Base-by-base conservation (phyloP, 2,888 invertebrate species). In the Ectropis crepuscularia region DNA sequence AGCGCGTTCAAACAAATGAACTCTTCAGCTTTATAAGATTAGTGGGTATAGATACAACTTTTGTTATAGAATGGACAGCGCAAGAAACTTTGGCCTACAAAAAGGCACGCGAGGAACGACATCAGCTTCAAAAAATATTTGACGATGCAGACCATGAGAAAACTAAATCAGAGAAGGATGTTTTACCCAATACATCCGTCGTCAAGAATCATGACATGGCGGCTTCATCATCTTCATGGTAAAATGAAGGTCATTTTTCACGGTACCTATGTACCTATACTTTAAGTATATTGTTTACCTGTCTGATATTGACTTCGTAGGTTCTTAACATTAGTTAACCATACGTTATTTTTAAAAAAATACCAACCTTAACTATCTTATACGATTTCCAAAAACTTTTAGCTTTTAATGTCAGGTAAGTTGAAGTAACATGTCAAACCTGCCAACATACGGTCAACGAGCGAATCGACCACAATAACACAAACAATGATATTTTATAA, bases 51-150 rank as follows among this genome's bases (percentile, higher is more conserved):
- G 6, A n/a, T 43, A 6, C 5, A 5, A 16, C 6, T 54, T 57
- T 54, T 6, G 5, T 81, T 81, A 42, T 57, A 92, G 92, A 90
- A 79, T 89, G 89, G 88, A 85, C 89, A 36, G 77, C 86, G 10
- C 91, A 91, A 75, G 92, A 92, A 77, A 80, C 82, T 5, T 41
- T 75, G 43, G 92, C 92, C 10, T 88, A 71, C 57, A 87, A 83
- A 71, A 91, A 89, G 65, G 92, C 92, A 7, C 79, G 78, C 11
- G 90, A 90, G 16, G 90, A 90, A 73, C 87, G 72, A 71, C 61
- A 59, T 42, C 74, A 77, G 36, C 76, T 82, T 39, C 73, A 74
- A 61, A 86, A 78, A 66, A 78, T 81, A 61, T 59, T 78, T 16
- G 82, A 84, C 49, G 65, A 53, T 7, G 12, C 63, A 11, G 80